Evolutionary conservation across 2,797 vertebrate species (phyloP).

Genomic region (Decapterus maruadsi): DNA sequence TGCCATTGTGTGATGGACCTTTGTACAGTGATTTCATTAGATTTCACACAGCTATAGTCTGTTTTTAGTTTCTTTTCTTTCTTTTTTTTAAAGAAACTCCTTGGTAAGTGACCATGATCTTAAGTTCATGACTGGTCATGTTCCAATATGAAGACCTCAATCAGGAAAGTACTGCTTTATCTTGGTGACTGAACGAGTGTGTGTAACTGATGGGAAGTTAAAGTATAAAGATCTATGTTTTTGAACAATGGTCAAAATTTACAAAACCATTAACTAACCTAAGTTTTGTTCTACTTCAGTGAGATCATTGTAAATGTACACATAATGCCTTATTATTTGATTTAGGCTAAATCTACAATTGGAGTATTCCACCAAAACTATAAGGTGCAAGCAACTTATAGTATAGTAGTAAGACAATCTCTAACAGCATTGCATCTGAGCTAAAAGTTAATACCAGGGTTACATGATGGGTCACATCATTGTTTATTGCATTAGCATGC

Average conservation of each 20-base stretch:
- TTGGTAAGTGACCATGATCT: not conserved
- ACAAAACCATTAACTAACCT: not conserved
- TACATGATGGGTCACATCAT: no score
- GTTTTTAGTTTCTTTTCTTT: no score
- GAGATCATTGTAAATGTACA: not conserved
- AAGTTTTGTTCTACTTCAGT: not conserved
- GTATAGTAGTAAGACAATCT: no score
- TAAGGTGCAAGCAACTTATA: no score
- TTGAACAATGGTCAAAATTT: not conserved
- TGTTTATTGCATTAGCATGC: no score
- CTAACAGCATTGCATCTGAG: no score
- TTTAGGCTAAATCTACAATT: not conserved
- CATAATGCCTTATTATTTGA: not conserved
- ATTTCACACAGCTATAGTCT: constrained; percentile 8
- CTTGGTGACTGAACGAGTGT: not conserved
- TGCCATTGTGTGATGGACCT: not conserved
- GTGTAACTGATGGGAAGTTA: not conserved
- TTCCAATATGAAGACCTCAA: constrained; percentile 1
- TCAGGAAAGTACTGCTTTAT: not conserved
- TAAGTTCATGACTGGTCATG: not conserved
- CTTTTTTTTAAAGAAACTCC: no score
- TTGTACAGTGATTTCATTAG: constrained; percentile 5
- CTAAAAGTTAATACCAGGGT: no score
- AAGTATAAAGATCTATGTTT: no score
- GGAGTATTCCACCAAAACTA: no score